Conservation (phyloP, 1,140 invertebrate genomes). For the Bombus affinis region DNA sequence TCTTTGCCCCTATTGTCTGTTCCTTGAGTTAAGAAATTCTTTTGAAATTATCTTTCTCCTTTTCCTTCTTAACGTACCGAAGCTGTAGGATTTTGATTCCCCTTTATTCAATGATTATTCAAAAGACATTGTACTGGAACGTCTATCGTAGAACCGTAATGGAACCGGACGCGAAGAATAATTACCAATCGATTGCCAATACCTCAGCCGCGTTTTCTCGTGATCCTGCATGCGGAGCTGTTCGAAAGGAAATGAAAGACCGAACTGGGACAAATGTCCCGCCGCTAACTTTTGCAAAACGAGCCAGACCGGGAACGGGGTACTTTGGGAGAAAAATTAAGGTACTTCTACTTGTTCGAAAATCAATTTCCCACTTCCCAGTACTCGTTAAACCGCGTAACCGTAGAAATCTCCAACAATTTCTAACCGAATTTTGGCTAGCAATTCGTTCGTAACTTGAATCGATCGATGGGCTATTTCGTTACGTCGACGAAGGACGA, state of each 20-base stretch:
- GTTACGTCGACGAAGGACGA: neutral
- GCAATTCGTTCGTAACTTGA: neutral
- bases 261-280: neutral
- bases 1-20: neutral
- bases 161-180: constrained; percentile 28
- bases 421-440: neutral
- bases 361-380: neutral
- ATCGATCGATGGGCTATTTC: neutral
- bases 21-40: neutral
- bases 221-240: neutral
- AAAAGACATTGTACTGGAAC: neutral
- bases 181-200: constrained; percentile 41
- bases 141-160: constrained; percentile 3
- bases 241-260: constrained; percentile 12
- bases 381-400: neutral
- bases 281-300: neutral
- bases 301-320: neutral
- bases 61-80: neutral
- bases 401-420: no score
- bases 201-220: constrained; percentile 6
- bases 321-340: neutral
- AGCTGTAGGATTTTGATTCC: no score
- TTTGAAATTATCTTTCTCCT: neutral
- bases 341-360: neutral
- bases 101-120: neutral